These are phyloP conservation scores for Drosophila tsacasi DNA, from an alignment of 1,140 invertebrate genomes.

Conservation along the genomic window DNA sequence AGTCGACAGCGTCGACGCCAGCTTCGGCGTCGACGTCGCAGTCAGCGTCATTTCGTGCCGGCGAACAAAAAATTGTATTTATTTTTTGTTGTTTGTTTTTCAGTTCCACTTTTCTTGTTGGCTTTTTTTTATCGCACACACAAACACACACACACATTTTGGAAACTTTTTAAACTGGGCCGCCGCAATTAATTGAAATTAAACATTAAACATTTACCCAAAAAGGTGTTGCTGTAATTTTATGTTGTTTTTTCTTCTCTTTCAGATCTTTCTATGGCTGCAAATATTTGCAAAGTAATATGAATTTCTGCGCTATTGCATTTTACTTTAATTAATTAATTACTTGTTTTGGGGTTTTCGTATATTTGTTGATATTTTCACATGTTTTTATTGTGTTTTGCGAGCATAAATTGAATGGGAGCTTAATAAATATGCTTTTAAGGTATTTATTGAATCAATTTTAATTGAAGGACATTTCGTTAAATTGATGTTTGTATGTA, in stretches of 20 bases:
- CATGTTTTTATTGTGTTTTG: neutral
- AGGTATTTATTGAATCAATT: neutral
- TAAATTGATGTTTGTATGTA: neutral
- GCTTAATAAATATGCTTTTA: neutral
- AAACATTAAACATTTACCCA: slow-evolving; percentile 65
- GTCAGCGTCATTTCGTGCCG: slow-evolving; percentile 30
- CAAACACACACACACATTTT: neutral
- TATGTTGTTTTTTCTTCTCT: neutral
- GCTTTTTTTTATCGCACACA: slow-evolving; percentile 48
- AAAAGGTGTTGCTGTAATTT: slow-evolving; percentile 27
- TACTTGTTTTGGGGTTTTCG: neutral
- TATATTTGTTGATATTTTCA: neutral
- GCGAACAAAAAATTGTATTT: slow-evolving; percentile 22
- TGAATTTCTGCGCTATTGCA: too few species aligned
- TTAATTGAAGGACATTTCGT: neutral
- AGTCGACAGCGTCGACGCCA: slow-evolving; percentile 24
- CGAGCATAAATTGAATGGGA: neutral
- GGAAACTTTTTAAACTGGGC: slow-evolving; percentile 26
- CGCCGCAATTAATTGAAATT: slow-evolving; percentile 60
- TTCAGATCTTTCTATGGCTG: slow-evolving; percentile 3
- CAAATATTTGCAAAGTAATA: slow-evolving; percentile 4
- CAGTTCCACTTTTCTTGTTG: slow-evolving; percentile 17
- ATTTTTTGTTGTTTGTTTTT: slow-evolving; percentile 25
- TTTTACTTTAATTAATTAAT: neutral
- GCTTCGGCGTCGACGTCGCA: slow-evolving; percentile 14